Percentiles rank a stretch among this genome's conserved stretches.
Conservation (phyloP, 2,888 invertebrate species). For the Amiota mariae region DNA sequence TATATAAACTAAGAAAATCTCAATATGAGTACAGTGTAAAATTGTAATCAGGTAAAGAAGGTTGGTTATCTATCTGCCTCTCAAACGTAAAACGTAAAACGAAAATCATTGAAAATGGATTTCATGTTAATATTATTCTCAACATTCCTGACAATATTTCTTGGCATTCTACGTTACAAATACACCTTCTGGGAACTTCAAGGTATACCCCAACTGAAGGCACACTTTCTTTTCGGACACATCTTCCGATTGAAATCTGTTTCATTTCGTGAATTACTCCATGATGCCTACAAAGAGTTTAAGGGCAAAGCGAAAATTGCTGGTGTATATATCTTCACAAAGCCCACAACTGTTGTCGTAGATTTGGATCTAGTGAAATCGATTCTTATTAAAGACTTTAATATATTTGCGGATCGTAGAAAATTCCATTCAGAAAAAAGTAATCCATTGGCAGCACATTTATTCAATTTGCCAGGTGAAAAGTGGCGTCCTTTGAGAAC, state of each 20-base stretch:
- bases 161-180: slow-evolving; percentile 48
- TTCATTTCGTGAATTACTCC: slow-evolving; percentile 48
- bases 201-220: slow-evolving; percentile 53
- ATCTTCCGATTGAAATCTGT: slow-evolving; percentile 49
- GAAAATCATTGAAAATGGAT: slow-evolving; percentile 44
- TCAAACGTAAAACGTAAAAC: no score
- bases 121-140: slow-evolving; percentile 45
- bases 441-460: slow-evolving; percentile 67
- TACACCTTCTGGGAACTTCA: slow-evolving; percentile 59
- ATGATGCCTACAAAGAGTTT: slow-evolving; percentile 59
- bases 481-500: slow-evolving; percentile 74
- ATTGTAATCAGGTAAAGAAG: no score
- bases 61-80: no score
- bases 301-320: slow-evolving; percentile 54
- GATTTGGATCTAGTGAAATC: slow-evolving; percentile 68
- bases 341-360: slow-evolving; percentile 56
- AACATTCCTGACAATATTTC: slow-evolving; percentile 42
- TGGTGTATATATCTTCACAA: slow-evolving; percentile 59
- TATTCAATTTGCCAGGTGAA: slow-evolving; percentile 67
- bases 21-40: no score
- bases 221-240: slow-evolving; percentile 54
- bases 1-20: no score
- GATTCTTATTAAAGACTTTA: slow-evolving; percentile 71
- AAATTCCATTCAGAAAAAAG: slow-evolving; percentile 52
- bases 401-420: slow-evolving; percentile 69